Base-by-base conservation (phyloP, 2,797 vertebrate species). In the Tauraco hartlaubi region DNA sequence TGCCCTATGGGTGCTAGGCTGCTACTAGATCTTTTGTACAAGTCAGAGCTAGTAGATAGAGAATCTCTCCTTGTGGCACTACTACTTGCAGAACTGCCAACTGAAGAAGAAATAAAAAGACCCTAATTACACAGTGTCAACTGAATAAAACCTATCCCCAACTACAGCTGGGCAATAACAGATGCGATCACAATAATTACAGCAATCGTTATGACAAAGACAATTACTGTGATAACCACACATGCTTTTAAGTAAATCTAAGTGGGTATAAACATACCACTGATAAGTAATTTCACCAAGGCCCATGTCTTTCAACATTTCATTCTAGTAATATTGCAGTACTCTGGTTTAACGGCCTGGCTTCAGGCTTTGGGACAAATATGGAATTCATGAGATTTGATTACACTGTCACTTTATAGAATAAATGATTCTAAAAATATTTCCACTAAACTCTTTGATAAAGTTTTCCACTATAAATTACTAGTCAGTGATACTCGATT, bases 1-100 rank as follows among this genome's bases (percentile, higher is more conserved):
- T 99, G 99, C 91, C 99, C 99, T 96, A 99, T 99, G 97, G 99
- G 99, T 96, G 99, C 99, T 98, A 99, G 98, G 98, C 99, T 99
- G 98, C 99, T 99, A 97, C 99, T 99, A 91, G 99, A 98, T 84
- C 99, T 99, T 98, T 99, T 99, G 98, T 99, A 99, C 91, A 99
- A 97, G 96, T 99, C 99, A 97, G 99, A 99, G 97, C 98, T 99
- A 97, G 99, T 99, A 98, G 99, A 98, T 97, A 99, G 98, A 95
- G 99, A 99, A 98, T 99, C 99, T 98, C 99, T 99, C 97, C 99
- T 99, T 98, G 99, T 99, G 95, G 99, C 98, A 95, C 98, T 99
- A 99, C 99, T 99, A 98, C 99, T 99, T 98, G 98, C 99, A 95
- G 99, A 99, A 98, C 99, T 99, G 97, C 99, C 99, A 97, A 99